Base-by-base conservation (phyloP, 1,140 invertebrate species). In the Euwallacea fornicatus region DNA sequence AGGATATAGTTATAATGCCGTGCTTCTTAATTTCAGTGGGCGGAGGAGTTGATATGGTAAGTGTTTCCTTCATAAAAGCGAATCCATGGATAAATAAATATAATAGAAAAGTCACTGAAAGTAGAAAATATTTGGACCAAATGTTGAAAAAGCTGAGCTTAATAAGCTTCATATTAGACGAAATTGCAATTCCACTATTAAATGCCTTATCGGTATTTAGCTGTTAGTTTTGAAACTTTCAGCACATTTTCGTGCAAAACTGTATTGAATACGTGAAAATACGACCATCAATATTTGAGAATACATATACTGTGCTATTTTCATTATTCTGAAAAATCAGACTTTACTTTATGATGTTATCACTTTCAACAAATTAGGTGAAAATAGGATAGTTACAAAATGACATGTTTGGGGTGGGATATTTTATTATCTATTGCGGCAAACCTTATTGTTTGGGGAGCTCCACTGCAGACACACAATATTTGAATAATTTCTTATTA, bases 21-120 rank as follows among this genome's bases (percentile, higher is more conserved):
- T 33, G 21, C 4, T 33, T 33, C n/a, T 59, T 71, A 42, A 53
- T 69, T 64, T 63, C 15, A 65, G 60, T 15, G 10, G 7, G 47
- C 43, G 60, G 61, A 10, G 62, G 72, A 59, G 68, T 59, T 42
- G 71, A 69, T 60, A 42, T 53, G 67, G 66, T 73, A 69, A 63
- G 62, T 66, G 21, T 33, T 33, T 42, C 0, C 42, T 42, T 61
- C 42, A 42, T 7, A 13, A 58, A 21, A 58, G 21, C 1, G 9
- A 11, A 50, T 10, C 13, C 9, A 50, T 13, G 46, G 13, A 13
- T 11, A 13, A 1, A 50, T 50, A 13, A 50, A 50, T 6, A 2
- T 50, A 13, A 50, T 50, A 50, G 13, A 11, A 50, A 11, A 2
- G 9, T 50, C 13, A 50, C 46, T 50, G 9, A 13, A 10, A 11